Evolutionary conservation across 2,888 invertebrate genomes (phyloP).

Genomic region (Drosophila fungiperda): DNA sequence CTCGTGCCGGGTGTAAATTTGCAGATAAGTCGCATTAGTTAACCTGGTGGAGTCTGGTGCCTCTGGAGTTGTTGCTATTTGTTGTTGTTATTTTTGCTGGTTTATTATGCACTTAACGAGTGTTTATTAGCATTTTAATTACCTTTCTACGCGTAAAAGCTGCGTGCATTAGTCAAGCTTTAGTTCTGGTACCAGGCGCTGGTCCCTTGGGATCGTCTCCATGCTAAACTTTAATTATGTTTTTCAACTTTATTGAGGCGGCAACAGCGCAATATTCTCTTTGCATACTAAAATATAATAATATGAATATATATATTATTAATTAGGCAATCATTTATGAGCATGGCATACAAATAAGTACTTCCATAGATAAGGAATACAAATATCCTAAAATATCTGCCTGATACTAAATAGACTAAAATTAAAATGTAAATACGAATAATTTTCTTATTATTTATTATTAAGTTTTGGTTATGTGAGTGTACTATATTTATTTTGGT

Average conservation of each 20-base stretch:
- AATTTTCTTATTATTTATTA: neutral
- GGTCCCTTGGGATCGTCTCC: conserved; percentile 42
- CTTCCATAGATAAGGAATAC: neutral
- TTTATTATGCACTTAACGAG: conserved; percentile 77
- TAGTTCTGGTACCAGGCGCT: conserved; percentile 45
- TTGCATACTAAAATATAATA: conserved; percentile 22
- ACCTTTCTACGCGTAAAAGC: conserved; percentile 77
- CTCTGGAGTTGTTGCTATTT: conserved; percentile 9
- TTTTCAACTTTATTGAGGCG: conserved; percentile 71
- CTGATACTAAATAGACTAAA: neutral
- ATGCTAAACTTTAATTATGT: conserved; percentile 75
- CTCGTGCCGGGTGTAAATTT: conserved; percentile 70
- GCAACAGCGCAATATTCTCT: conserved; percentile 42
- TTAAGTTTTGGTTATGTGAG: neutral
- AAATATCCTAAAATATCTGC: neutral
- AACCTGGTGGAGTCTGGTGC: conserved; percentile 22
- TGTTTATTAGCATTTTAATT: conserved; percentile 82
- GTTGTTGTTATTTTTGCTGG: conserved; percentile 38
- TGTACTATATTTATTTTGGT: too few species aligned
- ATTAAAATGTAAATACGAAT: neutral
- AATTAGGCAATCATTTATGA: conserved; percentile 14
- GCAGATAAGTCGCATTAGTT: conserved; percentile 77
- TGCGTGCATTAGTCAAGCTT: conserved; percentile 71
- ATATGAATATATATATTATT: neutral
- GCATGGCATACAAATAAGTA: conserved; percentile 9